Conservation (phyloP, 2,797 vertebrate species). For the Periparus ater region DNA sequence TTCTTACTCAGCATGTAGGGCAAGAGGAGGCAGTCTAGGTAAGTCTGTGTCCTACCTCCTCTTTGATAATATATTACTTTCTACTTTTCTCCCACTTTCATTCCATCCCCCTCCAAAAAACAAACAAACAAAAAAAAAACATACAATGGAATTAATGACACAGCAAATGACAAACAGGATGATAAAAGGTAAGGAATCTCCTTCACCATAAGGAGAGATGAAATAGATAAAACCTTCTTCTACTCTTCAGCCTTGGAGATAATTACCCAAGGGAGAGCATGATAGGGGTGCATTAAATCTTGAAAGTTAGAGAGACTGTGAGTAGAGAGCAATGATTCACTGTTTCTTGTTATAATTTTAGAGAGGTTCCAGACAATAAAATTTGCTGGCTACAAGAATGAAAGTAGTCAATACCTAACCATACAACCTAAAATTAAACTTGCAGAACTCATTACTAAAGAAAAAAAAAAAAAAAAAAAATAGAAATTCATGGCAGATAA, state of each 20-base stretch:
- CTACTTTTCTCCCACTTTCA: neutral
- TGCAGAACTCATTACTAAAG: neutral
- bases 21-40: neutral
- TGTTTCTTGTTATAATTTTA: neutral
- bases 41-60: neutral
- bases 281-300: neutral
- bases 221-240: neutral
- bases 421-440: neutral
- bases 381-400: neutral
- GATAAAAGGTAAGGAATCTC: neutral
- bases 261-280: neutral
- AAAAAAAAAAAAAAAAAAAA: neutral
- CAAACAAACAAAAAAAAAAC: neutral
- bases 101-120: neutral
- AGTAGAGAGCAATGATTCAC: neutral
- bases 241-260: neutral
- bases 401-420: neutral
- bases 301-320: neutral
- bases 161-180: neutral
- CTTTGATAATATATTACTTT: neutral
- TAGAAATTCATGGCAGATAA: neutral
- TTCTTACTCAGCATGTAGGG: neutral
- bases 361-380: neutral
- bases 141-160: neutral
- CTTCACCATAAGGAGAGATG: neutral